Conservation (phyloP, 2,888 invertebrate genomes). For the Epinotia demarniana region DNA sequence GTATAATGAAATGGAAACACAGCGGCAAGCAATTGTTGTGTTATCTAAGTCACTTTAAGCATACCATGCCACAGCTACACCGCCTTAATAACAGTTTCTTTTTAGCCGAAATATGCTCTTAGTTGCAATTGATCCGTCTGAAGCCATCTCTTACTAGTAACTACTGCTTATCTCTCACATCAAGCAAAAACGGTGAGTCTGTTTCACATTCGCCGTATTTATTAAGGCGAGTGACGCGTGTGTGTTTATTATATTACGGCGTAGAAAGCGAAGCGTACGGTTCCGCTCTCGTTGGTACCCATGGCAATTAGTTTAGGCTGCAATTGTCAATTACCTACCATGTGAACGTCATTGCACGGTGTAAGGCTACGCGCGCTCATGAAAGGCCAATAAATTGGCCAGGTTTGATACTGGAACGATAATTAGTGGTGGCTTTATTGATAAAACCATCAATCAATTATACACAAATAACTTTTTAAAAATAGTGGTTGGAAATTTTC, state of each 20-base stretch:
- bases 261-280: slow-evolving; percentile 62
- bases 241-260: slow-evolving; percentile 38
- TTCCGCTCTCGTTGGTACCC: slow-evolving; percentile 68
- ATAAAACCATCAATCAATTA: slow-evolving; percentile 16
- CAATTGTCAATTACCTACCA: slow-evolving; percentile 67
- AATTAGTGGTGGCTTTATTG: neutral
- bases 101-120: neutral
- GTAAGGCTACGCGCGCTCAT: neutral
- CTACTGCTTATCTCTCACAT: slow-evolving; percentile 26
- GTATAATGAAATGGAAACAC: neutral
- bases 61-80: neutral
- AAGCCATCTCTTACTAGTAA: slow-evolving; percentile 20
- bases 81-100: slow-evolving; percentile 12
- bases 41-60: neutral
- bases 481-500: neutral
- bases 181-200: slow-evolving; percentile 21
- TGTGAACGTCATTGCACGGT: slow-evolving; percentile 20
- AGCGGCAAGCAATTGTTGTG: slow-evolving; percentile 1
- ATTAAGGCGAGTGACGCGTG: slow-evolving; percentile 38
- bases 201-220: slow-evolving; percentile 12
- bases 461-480: neutral
- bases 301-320: slow-evolving; percentile 62
- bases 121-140: slow-evolving; percentile 14
- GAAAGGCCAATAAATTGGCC: slow-evolving; percentile 1
- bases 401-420: neutral